Percentiles rank a stretch among this genome's conserved stretches.
Evolutionary conservation across 2,888 invertebrate species (phyloP).

Genomic region (Pilophorus perplexus): DNA sequence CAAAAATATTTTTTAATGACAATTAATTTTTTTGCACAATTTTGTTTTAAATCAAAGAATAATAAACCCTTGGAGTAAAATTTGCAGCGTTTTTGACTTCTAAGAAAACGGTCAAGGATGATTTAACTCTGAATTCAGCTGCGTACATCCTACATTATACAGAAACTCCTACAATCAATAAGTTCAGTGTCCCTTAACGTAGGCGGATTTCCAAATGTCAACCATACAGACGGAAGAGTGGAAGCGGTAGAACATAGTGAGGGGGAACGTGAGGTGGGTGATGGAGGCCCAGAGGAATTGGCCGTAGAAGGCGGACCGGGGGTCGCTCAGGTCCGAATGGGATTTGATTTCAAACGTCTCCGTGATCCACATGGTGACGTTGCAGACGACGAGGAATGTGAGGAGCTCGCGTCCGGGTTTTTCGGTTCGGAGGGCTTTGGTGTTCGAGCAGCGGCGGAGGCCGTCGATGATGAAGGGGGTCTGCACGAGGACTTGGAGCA

Average conservation of each 20-base stretch:
- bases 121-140: too few species aligned
- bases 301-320: conserved; percentile 67
- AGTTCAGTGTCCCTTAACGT: conserved; percentile 53
- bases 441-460: conserved; percentile 69
- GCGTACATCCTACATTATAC: too few species aligned
- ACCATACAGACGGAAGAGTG: conserved; percentile 76
- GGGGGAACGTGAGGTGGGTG: conserved; percentile 68
- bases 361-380: conserved; percentile 74
- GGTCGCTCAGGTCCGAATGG: conserved; percentile 55
- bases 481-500: conserved; percentile 70
- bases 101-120: too few species aligned
- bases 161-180: too few species aligned
- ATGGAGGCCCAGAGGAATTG: conserved; percentile 69
- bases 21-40: too few species aligned
- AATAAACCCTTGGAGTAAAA: too few species aligned
- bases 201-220: conserved; percentile 75
- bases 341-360: conserved; percentile 67
- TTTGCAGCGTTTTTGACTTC: too few species aligned
- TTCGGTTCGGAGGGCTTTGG: conserved; percentile 59
- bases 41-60: too few species aligned
- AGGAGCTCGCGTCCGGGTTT: conserved; percentile 75
- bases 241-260: conserved; percentile 75
- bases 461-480: conserved; percentile 72
- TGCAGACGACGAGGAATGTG: conserved; percentile 72
- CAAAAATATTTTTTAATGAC: too few species aligned